These are phyloP conservation scores for Mycogona germanica DNA, from an alignment of 2,888 invertebrate genomes.

Conservation along the genomic window DNA sequence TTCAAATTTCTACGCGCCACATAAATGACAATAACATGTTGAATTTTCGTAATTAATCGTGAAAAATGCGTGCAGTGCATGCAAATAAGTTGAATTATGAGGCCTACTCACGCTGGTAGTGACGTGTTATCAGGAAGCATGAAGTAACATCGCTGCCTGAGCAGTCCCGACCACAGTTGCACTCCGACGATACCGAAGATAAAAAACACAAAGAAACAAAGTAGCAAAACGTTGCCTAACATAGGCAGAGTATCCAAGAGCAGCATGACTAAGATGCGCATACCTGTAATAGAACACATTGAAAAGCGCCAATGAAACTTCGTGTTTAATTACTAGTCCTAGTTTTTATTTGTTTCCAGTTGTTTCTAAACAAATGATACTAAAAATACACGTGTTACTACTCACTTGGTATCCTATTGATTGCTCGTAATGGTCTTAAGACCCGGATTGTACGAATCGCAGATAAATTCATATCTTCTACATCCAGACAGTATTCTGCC, in stretches of 20 bases:
- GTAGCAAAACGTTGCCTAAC: slow-evolving; percentile 89
- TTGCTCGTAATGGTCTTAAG: slow-evolving; percentile 88
- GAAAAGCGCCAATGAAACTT: too few species aligned
- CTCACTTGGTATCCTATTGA: slow-evolving; percentile 99
- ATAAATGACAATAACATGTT: too few species aligned
- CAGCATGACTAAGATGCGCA: slow-evolving; percentile 97
- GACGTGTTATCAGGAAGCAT: slow-evolving; percentile 54
- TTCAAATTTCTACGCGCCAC: too few species aligned
- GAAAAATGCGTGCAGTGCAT: too few species aligned
- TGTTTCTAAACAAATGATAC: neutral
- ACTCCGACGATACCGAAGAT: slow-evolving; percentile 99
- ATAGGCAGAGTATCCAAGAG: slow-evolving; percentile 97
- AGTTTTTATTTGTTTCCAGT: neutral
- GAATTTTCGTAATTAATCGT: too few species aligned
- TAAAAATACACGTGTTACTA: slow-evolving; percentile 28
- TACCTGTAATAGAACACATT: slow-evolving; percentile 52
- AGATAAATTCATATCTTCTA: slow-evolving; percentile 95
- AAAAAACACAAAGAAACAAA: slow-evolving; percentile 99
- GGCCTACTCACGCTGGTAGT: slow-evolving; percentile 58
- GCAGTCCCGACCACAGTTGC: slow-evolving; percentile 96
- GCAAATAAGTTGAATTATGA: slow-evolving; percentile 11
- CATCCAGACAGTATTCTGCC: slow-evolving; percentile 80
- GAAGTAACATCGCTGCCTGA: slow-evolving; percentile 85
- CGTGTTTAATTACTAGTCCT: neutral
- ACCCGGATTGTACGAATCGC: slow-evolving; percentile 98